Evolutionary conservation across 2,113 vertebrate genomes (phyloP), one percentile per base, ranked within the genome.

Genomic region (Oncorhynchus kisutch): DNA sequence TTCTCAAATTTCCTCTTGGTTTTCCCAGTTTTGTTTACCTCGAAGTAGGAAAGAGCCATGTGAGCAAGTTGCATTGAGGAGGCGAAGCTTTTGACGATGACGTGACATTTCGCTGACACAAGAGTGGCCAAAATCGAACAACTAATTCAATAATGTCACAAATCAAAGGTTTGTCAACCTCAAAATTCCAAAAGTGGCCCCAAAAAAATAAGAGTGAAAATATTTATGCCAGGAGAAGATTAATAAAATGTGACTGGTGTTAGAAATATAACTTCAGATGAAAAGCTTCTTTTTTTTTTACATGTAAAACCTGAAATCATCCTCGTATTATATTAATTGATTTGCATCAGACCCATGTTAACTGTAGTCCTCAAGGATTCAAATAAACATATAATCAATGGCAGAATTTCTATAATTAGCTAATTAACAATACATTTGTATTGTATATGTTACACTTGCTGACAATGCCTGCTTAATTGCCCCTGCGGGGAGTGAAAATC

Each of bases 91-190:
- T 94, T 27, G 92, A 92, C 91, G 89, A 92, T 90, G 90, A 92
- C 91, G 90, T 93, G 92, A 94, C 93, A 94, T 94, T 94, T 94
- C 88, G 87, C 90, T 94, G 92, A 92, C 93, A 93, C 92, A 92
- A 93, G 92, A 93, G 92, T 93, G 92, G 91, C 88, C 92, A 91
- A 45, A 45, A 45, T 45, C 39, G 2, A 45, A 45, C 39, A 11
- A 45, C 39, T 11, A 45, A 45, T 45, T 3, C 39, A 45, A 45
- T 45, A 45, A 45, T 12, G 39, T 54, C 1, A 54, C 51, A 54
- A 54, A 54, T 54, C 51, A 54, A 54, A 16, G 51, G 51, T 54
- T 54, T 14, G 51, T 18, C 4, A 18, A 18, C 13, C 5, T 11
- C n/a, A 62, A 8, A 8, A 62, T 62, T 22, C 59, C n/a, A 62